Evolutionary conservation across 1,140 invertebrate genomes (phyloP), one percentile per base, ranked within the genome.

Genomic region (Triops longicaudatus): DNA sequence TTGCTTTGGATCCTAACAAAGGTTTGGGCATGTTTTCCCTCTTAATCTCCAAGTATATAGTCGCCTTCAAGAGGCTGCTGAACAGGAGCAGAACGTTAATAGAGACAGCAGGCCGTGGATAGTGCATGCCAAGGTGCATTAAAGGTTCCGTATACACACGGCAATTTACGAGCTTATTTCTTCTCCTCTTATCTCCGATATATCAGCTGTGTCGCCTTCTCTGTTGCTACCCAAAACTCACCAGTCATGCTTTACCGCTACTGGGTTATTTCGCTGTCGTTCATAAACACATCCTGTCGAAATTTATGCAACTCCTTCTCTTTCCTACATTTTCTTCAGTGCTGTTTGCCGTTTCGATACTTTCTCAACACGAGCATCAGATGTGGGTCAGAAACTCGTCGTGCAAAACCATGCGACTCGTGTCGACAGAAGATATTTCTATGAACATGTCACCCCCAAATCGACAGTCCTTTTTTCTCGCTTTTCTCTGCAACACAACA

Each of bases 161-260:
- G 50, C 50, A 63, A 63, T 63, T 63, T 63, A 63, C 50, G 50
- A 17, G 17, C 50, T 63, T 63, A 63, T 63, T 63, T 63, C 50
- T 63, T 9, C 50, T 63, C 50, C 50, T 63, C 50, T 63, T 9
- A 14, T 0, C 50, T 63, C 50, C 22, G 31, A 17, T 63, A 22
- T 63, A 44, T 9, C 50, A 3, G 3, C 22, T 6, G n/a, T 22
- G 14, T n/a, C 14, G 2, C 17, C n/a, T 63, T 63, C 14, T 63
- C 50, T 63, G 0, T n/a, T 0, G 10, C 50, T 22, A 9, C 50
- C 44, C 44, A 50, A 63, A 63, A 63, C n/a, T 22, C 7, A 14
- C 0, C 22, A 63, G 14, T 63, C 22, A n/a, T 63, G 17, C 1
- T 63, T 63, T 63, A 6, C 17, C 50, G 50, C 50, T 63, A 63